A percentile compares a stretch with the other conserved stretches of the same genome.
phyloP scores from a whole-genome alignment of 2,888 invertebrate genomes.

The Drosophila ustulata region DNA sequence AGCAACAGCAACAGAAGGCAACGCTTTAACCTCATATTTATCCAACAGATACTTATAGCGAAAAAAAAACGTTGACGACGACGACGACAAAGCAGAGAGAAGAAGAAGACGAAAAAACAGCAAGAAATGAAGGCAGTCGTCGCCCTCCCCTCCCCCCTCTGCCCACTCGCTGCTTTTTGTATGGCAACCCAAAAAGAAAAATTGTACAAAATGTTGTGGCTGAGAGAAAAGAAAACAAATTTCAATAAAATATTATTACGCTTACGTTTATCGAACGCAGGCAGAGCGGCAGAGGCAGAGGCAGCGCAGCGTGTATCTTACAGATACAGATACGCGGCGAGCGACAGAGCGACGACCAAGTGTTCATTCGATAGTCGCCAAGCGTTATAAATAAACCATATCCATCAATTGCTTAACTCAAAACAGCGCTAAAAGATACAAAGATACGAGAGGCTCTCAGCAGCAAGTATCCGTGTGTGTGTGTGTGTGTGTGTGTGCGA shows the following conservation, averaged over 20 bases:
- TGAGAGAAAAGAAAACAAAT: slow-evolving; percentile 74
- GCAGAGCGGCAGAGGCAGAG: slow-evolving; percentile 22
- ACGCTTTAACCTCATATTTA: slow-evolving; percentile 84
- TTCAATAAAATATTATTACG: slow-evolving; percentile 85
- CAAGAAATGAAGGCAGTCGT: slow-evolving; percentile 71
- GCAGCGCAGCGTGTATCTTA: slow-evolving; percentile 66
- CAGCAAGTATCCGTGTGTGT: slow-evolving; percentile 18
- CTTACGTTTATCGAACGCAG: slow-evolving; percentile 81
- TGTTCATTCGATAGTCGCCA: slow-evolving; percentile 78
- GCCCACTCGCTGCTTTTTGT: slow-evolving; percentile 28
- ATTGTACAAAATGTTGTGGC: slow-evolving; percentile 54
- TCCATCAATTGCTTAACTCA: slow-evolving; percentile 84
- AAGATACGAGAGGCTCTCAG: slow-evolving; percentile 67
- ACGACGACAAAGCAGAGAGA: slow-evolving; percentile 41
- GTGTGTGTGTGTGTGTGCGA: slow-evolving; percentile 36
- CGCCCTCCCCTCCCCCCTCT: not conserved
- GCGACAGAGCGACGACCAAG: slow-evolving; percentile 63
- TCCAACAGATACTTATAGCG: slow-evolving; percentile 82
- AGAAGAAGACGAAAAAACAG: slow-evolving; percentile 40
- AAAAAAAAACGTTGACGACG: slow-evolving; percentile 61
- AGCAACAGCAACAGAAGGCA: slow-evolving; percentile 73
- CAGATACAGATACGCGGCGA: slow-evolving; percentile 59
- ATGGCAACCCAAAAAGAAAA: slow-evolving; percentile 60
- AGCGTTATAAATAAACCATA: slow-evolving; percentile 84
- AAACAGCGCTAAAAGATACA: slow-evolving; percentile 82